Base-by-base conservation (phyloP, 2,113 vertebrate genomes). In the Malurus cyaneus region DNA sequence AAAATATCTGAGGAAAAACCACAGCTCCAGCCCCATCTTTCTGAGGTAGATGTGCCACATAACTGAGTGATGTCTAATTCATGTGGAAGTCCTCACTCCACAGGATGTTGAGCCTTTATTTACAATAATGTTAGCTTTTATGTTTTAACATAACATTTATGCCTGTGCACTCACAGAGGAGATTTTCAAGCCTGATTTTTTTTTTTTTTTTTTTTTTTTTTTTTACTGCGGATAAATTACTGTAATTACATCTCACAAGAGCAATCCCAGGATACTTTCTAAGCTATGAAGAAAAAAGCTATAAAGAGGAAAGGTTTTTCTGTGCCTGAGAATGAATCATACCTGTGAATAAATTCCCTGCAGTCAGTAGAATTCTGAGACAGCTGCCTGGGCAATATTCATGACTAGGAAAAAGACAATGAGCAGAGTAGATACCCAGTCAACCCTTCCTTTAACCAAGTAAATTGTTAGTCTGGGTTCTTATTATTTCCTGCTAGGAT, bases 121-220 rank as follows among this genome's bases (percentile, higher is more conserved):
- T 93, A 89, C 77, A 61, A 77, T 92, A 89, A 92, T 82, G 80
- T 32, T 80, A 91, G 77, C 86, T 88, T 80, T 80, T 89, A 76
- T 61, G 82, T 93, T 92, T 80, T 86, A 83, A 66, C 50, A 53
- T 86, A 95, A 88, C 62, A 76, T 88, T 94, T 96, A 80, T 84
- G 76, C 47, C 69, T 74, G 66, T 78, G 56, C 67, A 92, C 86
- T 66, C 79, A 81, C 53, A 91, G 49, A 80, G 47, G 42, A 82
- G 56, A 64, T 88, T 95, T 94, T 88, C 57, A 83, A 93, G 93
- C 82, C 72, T 86, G 82, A 81, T 73, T 23, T 73, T 91, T 73
- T 23, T 73, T 91, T 92, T 93, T 92, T 91, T 82, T 73, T 91
- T 92, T 93, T 92, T 91, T 82, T 23, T 73, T 91, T 92, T 93